Evolutionary conservation across 2,888 invertebrate genomes (phyloP).

Genomic region (Petrophora chlorosata): DNA sequence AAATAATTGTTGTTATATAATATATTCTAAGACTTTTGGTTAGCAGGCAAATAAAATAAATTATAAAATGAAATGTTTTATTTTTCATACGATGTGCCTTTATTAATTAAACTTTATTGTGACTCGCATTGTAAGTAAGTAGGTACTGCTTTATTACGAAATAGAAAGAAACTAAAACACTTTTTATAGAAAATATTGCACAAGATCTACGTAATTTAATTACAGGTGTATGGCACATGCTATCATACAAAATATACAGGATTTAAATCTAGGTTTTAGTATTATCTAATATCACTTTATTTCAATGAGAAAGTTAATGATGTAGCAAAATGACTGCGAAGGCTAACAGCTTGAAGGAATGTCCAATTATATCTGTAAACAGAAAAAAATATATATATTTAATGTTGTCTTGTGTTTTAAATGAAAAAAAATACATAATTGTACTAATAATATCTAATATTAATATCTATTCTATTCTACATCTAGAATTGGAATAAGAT

Average conservation of each 20-base stretch:
- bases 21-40: no score
- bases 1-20: no score
- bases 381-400: slow-evolving; percentile 13
- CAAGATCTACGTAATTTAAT: slow-evolving; percentile 74
- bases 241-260: slow-evolving; percentile 82
- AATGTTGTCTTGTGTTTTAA: no score
- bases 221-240: slow-evolving; percentile 79
- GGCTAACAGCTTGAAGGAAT: slow-evolving; percentile 60
- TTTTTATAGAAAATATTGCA: slow-evolving; percentile 76
- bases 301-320: slow-evolving; percentile 75
- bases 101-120: slow-evolving; percentile 74
- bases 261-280: slow-evolving; percentile 63
- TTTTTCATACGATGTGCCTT: slow-evolving; percentile 72
- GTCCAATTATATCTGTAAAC: slow-evolving; percentile 61
- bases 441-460: no score
- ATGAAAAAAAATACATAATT: no score
- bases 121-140: slow-evolving; percentile 52
- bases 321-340: slow-evolving; percentile 59
- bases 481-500: no score
- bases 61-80: slow-evolving; percentile 56
- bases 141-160: slow-evolving; percentile 69
- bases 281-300: slow-evolving; percentile 81
- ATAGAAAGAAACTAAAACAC: slow-evolving; percentile 62
- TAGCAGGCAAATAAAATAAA: slow-evolving; percentile 31
- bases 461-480: no score